These are phyloP conservation scores for human DNA, from an alignment of 2,113 vertebrate species.

Conservation along the genomic window DNA sequence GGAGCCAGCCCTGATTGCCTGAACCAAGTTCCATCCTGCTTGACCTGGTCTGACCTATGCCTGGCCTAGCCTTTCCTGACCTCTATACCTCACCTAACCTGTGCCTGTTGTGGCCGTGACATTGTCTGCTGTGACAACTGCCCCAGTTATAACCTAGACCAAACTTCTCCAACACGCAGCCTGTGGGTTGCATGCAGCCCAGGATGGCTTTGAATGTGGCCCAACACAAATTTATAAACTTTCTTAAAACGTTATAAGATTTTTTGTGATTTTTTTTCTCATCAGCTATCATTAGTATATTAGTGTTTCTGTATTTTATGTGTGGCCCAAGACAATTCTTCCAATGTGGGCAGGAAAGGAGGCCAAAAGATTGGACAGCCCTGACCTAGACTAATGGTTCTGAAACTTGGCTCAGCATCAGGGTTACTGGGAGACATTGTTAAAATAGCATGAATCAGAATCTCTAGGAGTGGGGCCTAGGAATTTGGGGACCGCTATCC, in stretches of 20 bases:
- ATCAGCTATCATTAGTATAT: too few relatives aligned
- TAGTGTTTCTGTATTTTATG: too few relatives aligned
- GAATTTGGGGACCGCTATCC: not conserved
- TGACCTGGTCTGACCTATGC: not conserved
- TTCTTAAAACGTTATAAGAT: too few relatives aligned
- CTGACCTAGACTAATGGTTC: not conserved
- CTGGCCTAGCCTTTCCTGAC: not conserved
- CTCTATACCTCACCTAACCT: not conserved
- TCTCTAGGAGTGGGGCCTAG: not conserved
- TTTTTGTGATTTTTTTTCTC: too few relatives aligned
- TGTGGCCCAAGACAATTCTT: too few relatives aligned
- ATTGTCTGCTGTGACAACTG: not conserved
- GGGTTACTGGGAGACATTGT: not conserved
- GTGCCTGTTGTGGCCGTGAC: not conserved
- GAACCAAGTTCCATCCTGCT: not conserved
- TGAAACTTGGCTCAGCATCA: not conserved
- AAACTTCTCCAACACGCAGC: too few relatives aligned
- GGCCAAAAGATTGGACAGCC: too few relatives aligned
- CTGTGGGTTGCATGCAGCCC: too few relatives aligned
- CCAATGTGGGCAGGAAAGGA: too few relatives aligned
- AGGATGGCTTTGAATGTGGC: too few relatives aligned
- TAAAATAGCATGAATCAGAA: not conserved
- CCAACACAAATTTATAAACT: too few relatives aligned
- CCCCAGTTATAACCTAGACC: not conserved
- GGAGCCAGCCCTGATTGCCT: not conserved